A percentile compares a stretch with the other conserved stretches of the same genome.
phyloP scores from a whole-genome alignment of 2,797 vertebrate species.

The Brachymystax lenok region DNA sequence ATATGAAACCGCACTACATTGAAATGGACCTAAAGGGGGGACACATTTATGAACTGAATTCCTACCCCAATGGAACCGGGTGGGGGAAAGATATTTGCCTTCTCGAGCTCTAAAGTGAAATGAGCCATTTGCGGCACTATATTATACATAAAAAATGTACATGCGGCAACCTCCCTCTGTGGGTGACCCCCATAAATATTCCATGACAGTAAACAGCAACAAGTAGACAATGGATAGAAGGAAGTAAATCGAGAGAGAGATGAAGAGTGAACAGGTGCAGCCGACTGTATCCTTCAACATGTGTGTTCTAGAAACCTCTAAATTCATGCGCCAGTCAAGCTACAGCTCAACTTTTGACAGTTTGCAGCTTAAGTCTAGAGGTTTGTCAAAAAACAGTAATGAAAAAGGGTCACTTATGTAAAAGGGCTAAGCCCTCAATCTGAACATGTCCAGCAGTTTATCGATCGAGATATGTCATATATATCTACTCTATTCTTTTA shows the following conservation, averaged over 20 bases:
- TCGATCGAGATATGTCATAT: constrained; percentile 14
- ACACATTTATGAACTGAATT: constrained; percentile 63
- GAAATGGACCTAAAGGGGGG: constrained; percentile 55
- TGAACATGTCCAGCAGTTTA: constrained; percentile 15
- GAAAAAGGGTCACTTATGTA: not conserved
- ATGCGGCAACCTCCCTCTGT: constrained; percentile 61
- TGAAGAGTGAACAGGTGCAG: constrained; percentile 41
- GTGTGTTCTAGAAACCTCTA: constrained; percentile 9
- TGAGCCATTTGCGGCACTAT: constrained; percentile 63
- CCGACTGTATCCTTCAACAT: constrained; percentile 25
- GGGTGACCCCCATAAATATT: constrained; percentile 71
- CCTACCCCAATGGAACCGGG: constrained; percentile 34
- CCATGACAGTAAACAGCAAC: constrained; percentile 58
- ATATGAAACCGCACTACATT: constrained; percentile 58
- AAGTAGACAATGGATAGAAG: constrained; percentile 63
- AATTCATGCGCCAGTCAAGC: constrained; percentile 13
- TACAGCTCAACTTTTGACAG: constrained; percentile 22
- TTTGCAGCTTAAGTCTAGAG: constrained; percentile 33
- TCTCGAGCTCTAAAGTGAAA: constrained; percentile 54
- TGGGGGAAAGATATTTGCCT: constrained; percentile 50
- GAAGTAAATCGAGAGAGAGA: constrained; percentile 41
- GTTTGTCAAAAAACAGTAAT: constrained; percentile 28
- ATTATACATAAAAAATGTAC: constrained; percentile 77
- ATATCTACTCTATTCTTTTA: constrained; percentile 23
- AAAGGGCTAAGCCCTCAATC: constrained; percentile 6